Evolutionary conservation across 1,140 invertebrate species (phyloP).

Genomic region (Euwallacea similis): DNA sequence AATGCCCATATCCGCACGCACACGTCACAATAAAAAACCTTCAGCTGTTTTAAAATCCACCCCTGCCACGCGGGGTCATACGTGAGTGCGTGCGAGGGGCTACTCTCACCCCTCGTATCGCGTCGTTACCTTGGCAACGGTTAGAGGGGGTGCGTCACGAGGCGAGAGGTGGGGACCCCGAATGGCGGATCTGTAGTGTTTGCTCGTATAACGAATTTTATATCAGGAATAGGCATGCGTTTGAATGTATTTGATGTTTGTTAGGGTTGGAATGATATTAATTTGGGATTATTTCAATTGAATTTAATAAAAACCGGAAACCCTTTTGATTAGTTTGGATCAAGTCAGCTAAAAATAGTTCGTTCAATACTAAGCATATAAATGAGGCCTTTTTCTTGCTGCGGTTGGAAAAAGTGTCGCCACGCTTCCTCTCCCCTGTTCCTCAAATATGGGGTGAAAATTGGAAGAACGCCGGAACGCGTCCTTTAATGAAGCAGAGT

Average conservation of each 20-base stretch:
- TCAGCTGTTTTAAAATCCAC: constrained; percentile 18
- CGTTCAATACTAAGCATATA: no score
- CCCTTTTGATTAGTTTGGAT: no score
- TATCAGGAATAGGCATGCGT: no score
- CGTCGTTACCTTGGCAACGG: constrained; percentile 18
- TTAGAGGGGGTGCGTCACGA: constrained; percentile 19
- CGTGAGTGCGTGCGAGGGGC: constrained; percentile 18
- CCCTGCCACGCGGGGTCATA: constrained; percentile 23
- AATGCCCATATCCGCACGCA: constrained; percentile 24
- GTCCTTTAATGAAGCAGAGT: constrained; percentile 25
- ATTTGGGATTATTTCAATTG: no score
- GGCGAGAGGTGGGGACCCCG: constrained; percentile 1
- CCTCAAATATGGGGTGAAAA: constrained; percentile 1
- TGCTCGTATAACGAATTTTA: not conserved
- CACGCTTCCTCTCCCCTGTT: no score
- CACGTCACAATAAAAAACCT: constrained; percentile 18
- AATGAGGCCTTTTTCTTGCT: no score
- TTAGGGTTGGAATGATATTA: no score
- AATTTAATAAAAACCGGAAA: no score
- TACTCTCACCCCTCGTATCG: not conserved
- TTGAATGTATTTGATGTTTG: constrained; percentile 5
- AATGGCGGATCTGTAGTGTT: constrained; percentile 22
- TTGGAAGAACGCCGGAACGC: constrained; percentile 21
- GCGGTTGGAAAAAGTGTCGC: no score
- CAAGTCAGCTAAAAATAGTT: no score